Base-by-base conservation (phyloP, 2,797 vertebrate genomes). In the Urophycis tenuis region DNA sequence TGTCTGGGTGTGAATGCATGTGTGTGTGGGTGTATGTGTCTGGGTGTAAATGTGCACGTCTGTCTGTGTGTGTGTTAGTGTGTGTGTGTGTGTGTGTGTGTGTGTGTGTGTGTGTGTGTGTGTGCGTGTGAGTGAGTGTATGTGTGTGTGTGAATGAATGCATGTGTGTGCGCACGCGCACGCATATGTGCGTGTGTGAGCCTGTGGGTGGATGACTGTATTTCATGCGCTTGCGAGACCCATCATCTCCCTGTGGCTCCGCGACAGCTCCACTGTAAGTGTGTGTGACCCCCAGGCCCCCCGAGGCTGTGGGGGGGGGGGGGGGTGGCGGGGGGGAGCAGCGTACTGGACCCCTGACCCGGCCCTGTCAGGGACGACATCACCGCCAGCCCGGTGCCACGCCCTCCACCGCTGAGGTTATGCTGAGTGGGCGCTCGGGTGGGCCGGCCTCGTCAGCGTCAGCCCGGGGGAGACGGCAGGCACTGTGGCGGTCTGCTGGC, bases 51-150 rank as follows among this genome's bases (percentile, higher is more conserved):
- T n/a, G n/a, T n/a, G n/a, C n/a, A n/a, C n/a, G 49, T 77, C 79
- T 78, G 83, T 78, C 78, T 83, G 53, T 76, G 74, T 79, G 73
- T 86, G 53, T 15, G 49, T 77, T 79, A 75, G 82, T 78, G 77
- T 82, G 22, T 75, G 74, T 79, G 73, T 86, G 53, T 11, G 49
- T 78, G 80, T 77, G 83, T 79, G 79, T 83, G 53, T 80, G 78
- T 75, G 73, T 78, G 71, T 86, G 45, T 14, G 49, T 79, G 80
- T 77, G 83, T 79, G 78, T 84, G 41, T 60, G 60, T 1, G 5
- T 64, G 60, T 25, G 22, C 29, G 29, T 70, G 30, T 69, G 67
- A 7, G n/a, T n/a, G n/a, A n/a, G n/a, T n/a, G n/a, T n/a, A n/a
- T n/a, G n/a, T n/a, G n/a, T n/a, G n/a, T 64, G 53, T n/a, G 19